Evolutionary conservation across 2,113 vertebrate genomes (phyloP).

Genomic region (Microtus richardsoni): DNA sequence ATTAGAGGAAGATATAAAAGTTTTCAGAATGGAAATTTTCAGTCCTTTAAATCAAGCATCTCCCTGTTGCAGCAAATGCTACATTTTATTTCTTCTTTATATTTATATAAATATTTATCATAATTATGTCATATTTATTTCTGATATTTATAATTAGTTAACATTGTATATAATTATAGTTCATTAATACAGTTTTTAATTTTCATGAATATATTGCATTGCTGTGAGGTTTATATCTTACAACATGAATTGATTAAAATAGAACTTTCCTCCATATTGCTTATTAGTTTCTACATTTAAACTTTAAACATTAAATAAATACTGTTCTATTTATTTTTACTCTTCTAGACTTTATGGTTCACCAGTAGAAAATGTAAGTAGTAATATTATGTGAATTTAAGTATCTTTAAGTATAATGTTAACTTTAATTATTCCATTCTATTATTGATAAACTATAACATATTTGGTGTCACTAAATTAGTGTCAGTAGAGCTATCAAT

Average conservation of each 20-base stretch:
- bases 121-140: neutral
- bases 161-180: neutral
- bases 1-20: neutral
- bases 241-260: neutral
- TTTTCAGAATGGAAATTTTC: neutral
- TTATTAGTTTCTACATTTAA: neutral
- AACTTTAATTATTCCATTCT: neutral
- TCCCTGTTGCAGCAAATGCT: neutral
- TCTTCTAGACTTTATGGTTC: neutral
- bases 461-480: neutral
- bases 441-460: neutral
- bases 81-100: neutral
- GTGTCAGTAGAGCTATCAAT: neutral
- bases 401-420: neutral
- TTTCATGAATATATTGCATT: neutral
- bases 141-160: neutral
- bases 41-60: neutral
- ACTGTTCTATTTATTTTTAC: neutral
- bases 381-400: neutral
- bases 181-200: neutral
- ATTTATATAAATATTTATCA: neutral
- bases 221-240: neutral
- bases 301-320: neutral
- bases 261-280: neutral
- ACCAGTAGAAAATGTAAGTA: neutral